Percentiles rank a stretch among this genome's conserved stretches.
phyloP scores from a whole-genome alignment of 2,113 vertebrate genomes.

The Odocoileus virginianus region DNA sequence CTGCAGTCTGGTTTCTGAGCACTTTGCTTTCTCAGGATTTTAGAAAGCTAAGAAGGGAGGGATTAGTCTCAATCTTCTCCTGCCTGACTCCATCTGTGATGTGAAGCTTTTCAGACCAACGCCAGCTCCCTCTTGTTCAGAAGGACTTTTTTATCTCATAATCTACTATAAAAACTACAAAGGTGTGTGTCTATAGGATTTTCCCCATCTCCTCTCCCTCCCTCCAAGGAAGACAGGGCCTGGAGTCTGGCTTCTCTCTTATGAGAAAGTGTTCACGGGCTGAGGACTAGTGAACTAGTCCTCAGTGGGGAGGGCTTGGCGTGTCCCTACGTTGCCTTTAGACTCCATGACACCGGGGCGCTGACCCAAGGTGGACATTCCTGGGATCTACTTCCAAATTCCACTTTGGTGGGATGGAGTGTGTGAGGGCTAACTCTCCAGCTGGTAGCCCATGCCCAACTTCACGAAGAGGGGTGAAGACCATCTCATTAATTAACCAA shows the following conservation, averaged over 20 bases:
- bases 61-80: neutral
- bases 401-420: neutral
- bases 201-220: neutral
- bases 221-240: slow-evolving; percentile 48
- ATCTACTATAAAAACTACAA: slow-evolving; percentile 47
- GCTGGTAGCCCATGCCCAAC: neutral
- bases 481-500: neutral
- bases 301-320: neutral
- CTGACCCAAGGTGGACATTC: neutral
- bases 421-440: neutral
- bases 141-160: slow-evolving; percentile 34
- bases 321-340: slow-evolving; percentile 1
- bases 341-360: neutral
- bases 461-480: neutral
- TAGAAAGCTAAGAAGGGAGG: neutral
- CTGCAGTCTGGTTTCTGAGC: neutral
- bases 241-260: neutral
- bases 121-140: neutral
- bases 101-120: neutral
- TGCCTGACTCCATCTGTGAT: neutral
- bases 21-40: neutral
- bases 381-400: slow-evolving; percentile 33
- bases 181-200: slow-evolving; percentile 34
- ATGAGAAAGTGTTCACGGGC: slow-evolving; percentile 35
- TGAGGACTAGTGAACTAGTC: neutral